Percentiles rank a stretch among this genome's conserved stretches.
Evolutionary conservation across 2,888 invertebrate species (phyloP).

Genomic region (Plemyria rubiginata): DNA sequence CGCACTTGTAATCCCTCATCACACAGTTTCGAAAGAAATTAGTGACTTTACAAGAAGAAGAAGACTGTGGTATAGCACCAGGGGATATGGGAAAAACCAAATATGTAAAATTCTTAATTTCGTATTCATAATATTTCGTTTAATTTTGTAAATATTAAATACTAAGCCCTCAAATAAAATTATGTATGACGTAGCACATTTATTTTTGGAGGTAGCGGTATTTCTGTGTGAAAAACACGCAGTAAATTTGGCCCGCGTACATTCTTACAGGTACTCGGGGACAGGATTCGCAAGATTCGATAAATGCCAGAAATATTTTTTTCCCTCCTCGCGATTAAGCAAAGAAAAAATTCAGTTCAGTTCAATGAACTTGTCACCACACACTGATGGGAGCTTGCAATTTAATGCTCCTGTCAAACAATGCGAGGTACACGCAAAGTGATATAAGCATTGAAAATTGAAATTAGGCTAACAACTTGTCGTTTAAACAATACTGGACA

Average conservation of each 20-base stretch:
- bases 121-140: slow-evolving; percentile 21
- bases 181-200: slow-evolving; percentile 57
- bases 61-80: not conserved
- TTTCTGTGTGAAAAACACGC: slow-evolving; percentile 53
- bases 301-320: slow-evolving; percentile 59
- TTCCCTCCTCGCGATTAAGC: slow-evolving; percentile 50
- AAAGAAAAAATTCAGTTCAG: slow-evolving; percentile 35
- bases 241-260: slow-evolving; percentile 51
- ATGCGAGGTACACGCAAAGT: slow-evolving; percentile 12
- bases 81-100: slow-evolving; percentile 8
- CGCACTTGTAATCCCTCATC: no score
- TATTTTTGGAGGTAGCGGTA: slow-evolving; percentile 72
- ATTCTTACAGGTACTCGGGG: slow-evolving; percentile 65
- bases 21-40: no score
- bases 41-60: no score
- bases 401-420: slow-evolving; percentile 37
- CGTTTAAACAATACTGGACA: not conserved
- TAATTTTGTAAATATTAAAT: slow-evolving; percentile 19
- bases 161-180: slow-evolving; percentile 25
- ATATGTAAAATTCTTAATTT: slow-evolving; percentile 10
- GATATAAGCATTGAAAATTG: not conserved
- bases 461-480: not conserved
- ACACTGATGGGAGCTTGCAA: slow-evolving; percentile 28
- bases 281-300: slow-evolving; percentile 65
- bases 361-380: slow-evolving; percentile 55